Base-by-base conservation (phyloP, 2,888 invertebrate genomes). In the Morpho deidamia region DNA sequence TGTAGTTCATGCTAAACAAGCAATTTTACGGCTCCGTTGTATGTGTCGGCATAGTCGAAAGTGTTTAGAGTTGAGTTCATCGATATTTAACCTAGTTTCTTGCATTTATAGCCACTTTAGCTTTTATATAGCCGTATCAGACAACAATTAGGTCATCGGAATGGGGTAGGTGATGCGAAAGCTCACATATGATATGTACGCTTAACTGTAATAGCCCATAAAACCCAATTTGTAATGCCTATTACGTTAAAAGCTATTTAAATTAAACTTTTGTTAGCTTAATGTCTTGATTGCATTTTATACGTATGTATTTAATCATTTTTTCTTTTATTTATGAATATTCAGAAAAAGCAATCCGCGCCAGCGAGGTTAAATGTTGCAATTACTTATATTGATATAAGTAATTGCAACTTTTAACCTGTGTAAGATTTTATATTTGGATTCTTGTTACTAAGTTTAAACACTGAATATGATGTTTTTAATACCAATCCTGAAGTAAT, bases 1-100 rank as follows among this genome's bases (percentile, higher is more conserved):
- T 55, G 51, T 40, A 59, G 55, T 68, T 71, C 68, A 67, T 65
- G 66, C 59, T 60, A 68, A 66, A 68, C 66, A 70, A 70, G 67
- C 68, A 70, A 71, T 68, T 74, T 73, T 63, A 52, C 57, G 56
- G 53, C 43, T 50, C 48, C 49, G n/a, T 42, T 11, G 35, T 42
- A 35, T 49, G 49, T 49, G 49, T 49, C 35, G 37, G 66, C 70
- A 66, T 71, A 70, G 74, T 71, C 65, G 70, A 71, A 68, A 74
- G 66, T 76, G 72, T 76, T 73, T 73, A 72, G 70, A 69, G 74
- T 48, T 48, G 33, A 40, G 40, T 77, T 71, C 78, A 77, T 85
- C 81, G 79, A 83, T 83, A 86, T 85, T 86, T 85, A 87, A 84
- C 87, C 87, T 71, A 83, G 74, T 83, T 88, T 75, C 79, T 78